Evolutionary conservation across 2,888 invertebrate species (phyloP), one percentile per base, ranked within the genome.

Genomic region (Scaeva pyrastri): DNA sequence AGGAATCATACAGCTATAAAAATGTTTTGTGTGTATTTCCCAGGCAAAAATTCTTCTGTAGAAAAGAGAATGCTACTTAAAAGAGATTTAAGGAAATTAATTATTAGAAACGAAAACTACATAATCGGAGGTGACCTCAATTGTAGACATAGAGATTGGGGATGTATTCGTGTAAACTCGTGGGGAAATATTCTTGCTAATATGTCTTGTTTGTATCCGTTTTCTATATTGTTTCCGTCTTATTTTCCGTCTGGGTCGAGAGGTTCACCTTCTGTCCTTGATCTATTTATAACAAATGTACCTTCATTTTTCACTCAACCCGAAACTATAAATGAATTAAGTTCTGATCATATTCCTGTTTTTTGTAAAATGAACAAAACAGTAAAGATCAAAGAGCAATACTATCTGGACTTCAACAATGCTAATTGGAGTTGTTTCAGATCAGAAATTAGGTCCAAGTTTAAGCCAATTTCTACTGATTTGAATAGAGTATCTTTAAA

Each of bases 191-290:
- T 52, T 14, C 21, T 75, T 21, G 70, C 41, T 8, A 31, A 14
- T 71, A 19, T 31, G 23, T 23, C 19, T 31, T n/a, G 21, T 10
- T 41, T 41, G 19, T 60, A 43, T 14, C 41, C 50, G 14, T 23
- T 52, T 10, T 50, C 41, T 14, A 43, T 60, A 14, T 12, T 71
- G 41, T 70, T 21, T 45, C 64, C 74, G 31, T 45, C 52, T 16
- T 76, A 68, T 58, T 19, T 64, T 7, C 75, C 64, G 56, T 39
- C 68, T 45, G 19, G 31, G 26, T 73, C 41, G 39, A 52, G 73
- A 52, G 55, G 45, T 16, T n/a, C 45, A 45, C 66, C 75, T 21
- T 75, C 75, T 19, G 75, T 66, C 31, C 19, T 76, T 7, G 66
- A 75, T 39, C 8, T 75, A 7, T 75, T 55, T 55, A 31, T 75